Percentiles rank a stretch among this genome's conserved stretches.
phyloP scores from a whole-genome alignment of 2,113 vertebrate species.

The Sceloporus tristichus region DNA sequence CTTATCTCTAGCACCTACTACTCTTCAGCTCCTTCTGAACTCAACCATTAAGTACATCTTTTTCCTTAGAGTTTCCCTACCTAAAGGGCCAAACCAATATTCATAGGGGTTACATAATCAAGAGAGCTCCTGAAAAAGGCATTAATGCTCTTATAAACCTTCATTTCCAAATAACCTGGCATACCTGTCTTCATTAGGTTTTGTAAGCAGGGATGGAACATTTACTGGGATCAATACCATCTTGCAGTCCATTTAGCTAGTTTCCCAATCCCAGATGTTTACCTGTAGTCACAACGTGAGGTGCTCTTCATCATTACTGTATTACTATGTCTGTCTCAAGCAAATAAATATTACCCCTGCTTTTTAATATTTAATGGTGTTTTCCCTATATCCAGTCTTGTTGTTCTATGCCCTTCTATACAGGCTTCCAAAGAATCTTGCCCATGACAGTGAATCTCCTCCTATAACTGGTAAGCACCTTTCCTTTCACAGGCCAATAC shows the following conservation, averaged over 20 bases:
- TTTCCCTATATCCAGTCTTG: background rate
- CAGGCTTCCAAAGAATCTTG: background rate
- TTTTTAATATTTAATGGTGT: background rate
- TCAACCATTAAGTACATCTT: too few species aligned
- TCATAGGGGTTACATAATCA: background rate
- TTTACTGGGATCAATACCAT: background rate
- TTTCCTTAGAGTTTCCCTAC: too few species aligned
- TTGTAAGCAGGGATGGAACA: background rate
- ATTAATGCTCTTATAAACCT: background rate
- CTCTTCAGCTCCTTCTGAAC: too few species aligned
- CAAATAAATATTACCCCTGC: background rate
- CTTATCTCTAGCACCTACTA: too few species aligned
- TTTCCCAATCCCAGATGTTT: background rate
- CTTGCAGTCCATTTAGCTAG: background rate
- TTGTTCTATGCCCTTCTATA: background rate
- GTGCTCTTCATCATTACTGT: background rate
- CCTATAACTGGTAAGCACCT: background rate
- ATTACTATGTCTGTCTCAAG: background rate
- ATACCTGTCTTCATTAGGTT: background rate
- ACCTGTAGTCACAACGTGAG: background rate
- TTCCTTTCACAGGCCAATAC: background rate
- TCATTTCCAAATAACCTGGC: background rate
- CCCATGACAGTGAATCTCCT: background rate
- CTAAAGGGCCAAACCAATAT: too few species aligned
- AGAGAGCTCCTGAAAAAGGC: background rate